These are phyloP conservation scores for Malacosoma neustria DNA, from an alignment of 2,888 invertebrate genomes.

Conservation along the genomic window DNA sequence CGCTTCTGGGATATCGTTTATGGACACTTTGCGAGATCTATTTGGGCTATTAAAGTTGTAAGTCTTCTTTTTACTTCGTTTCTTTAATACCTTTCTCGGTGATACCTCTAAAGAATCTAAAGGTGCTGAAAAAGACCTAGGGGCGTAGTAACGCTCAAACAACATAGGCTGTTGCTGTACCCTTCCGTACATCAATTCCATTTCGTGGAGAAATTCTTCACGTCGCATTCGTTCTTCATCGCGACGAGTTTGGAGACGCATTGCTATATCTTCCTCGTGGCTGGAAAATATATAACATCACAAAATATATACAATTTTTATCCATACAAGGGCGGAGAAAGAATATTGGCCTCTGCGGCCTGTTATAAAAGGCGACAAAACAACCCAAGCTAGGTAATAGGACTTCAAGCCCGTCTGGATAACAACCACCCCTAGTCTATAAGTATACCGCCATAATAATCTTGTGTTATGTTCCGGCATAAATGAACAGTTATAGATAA, in stretches of 20 bases:
- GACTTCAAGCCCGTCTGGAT: too few relatives aligned
- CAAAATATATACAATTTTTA: too few relatives aligned
- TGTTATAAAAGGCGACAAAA: too few relatives aligned
- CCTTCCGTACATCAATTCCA: conserved; percentile 82
- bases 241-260: conserved; percentile 78
- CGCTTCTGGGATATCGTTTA: conserved; percentile 47
- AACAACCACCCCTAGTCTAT: too few relatives aligned
- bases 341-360: too few relatives aligned
- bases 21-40: conserved; percentile 49
- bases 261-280: conserved; percentile 79
- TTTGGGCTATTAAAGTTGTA: conserved; percentile 39
- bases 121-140: conserved; percentile 43
- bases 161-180: conserved; percentile 81
- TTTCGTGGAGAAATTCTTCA: conserved; percentile 80
- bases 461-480: too few relatives aligned
- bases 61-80: conserved; percentile 31
- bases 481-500: too few relatives aligned
- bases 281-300: too few relatives aligned
- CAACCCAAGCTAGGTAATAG: too few relatives aligned
- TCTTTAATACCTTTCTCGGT: conserved; percentile 49
- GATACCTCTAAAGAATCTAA: conserved; percentile 45
- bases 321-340: too few relatives aligned
- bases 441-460: too few relatives aligned
- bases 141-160: conserved; percentile 81
- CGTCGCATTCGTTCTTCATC: conserved; percentile 80